phyloP scores from a whole-genome alignment of 1,140 invertebrate genomes.

The Ectropis grisescens region DNA sequence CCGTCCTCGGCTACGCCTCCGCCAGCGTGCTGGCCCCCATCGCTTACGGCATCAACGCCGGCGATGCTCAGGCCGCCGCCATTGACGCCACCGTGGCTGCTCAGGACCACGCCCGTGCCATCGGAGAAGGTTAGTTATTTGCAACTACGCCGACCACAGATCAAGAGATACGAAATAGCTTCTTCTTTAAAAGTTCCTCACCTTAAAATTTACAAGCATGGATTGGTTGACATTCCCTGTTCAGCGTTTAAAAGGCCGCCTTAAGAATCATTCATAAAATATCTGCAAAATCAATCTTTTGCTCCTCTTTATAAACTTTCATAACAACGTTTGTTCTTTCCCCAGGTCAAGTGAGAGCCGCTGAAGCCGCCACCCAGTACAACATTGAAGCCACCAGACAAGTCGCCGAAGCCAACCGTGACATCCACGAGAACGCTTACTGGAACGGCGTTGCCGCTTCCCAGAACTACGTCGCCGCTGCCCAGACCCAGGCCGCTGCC shows the following conservation, averaged over 20 bases:
- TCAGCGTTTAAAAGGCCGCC: no score
- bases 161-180: no score
- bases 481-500: constrained; percentile 72
- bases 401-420: constrained; percentile 41
- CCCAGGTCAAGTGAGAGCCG: constrained; percentile 43
- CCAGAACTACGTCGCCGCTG: constrained; percentile 65
- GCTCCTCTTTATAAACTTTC: no score
- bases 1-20: constrained; percentile 58
- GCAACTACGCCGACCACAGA: no score
- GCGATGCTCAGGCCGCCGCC: constrained; percentile 48
- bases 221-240: no score
- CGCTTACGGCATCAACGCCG: constrained; percentile 37
- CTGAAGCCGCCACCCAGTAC: constrained; percentile 37
- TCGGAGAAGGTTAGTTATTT: no score
- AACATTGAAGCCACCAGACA: constrained; percentile 28
- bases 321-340: no score
- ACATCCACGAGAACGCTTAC: constrained; percentile 55
- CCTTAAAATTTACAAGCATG: no score
- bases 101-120: constrained; percentile 39
- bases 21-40: constrained; percentile 39
- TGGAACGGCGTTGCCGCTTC: constrained; percentile 62
- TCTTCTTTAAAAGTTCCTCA: no score
- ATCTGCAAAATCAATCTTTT: no score
- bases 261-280: no score
- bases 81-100: constrained; percentile 51